A percentile compares a stretch with the other conserved stretches of the same genome.
Evolutionary conservation across 2,888 invertebrate genomes (phyloP).

Genomic region (Meandrusa payeni): DNA sequence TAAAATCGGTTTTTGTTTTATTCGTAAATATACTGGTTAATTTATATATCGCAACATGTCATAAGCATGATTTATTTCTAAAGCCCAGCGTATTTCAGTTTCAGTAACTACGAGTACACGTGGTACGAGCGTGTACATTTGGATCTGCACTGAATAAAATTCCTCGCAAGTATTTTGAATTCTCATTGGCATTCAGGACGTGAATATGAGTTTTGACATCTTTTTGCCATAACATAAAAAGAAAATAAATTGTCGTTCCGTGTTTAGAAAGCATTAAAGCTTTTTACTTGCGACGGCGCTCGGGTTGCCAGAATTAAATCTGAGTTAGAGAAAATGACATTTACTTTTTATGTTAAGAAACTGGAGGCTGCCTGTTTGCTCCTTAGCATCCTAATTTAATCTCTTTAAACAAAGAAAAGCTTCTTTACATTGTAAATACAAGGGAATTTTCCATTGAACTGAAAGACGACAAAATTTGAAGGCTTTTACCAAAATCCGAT

Average conservation of each 20-base stretch:
- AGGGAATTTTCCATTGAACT: too few species aligned
- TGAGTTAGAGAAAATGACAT: constrained; percentile 16
- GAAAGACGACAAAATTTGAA: too few species aligned
- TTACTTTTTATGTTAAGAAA: constrained; percentile 14
- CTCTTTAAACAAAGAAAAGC: constrained; percentile 8
- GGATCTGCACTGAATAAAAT: constrained; percentile 6
- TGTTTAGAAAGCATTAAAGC: constrained; percentile 23
- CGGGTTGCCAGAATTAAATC: constrained; percentile 14
- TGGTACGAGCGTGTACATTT: too few species aligned
- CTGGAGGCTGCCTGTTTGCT: constrained; percentile 10
- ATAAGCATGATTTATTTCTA: too few species aligned
- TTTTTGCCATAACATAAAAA: constrained; percentile 22
- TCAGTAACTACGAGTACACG: too few species aligned
- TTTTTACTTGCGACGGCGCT: constrained; percentile 12
- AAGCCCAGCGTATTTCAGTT: too few species aligned
- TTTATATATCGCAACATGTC: too few species aligned
- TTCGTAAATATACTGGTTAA: too few species aligned
- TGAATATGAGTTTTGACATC: constrained; percentile 22
- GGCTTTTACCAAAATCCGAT: too few species aligned
- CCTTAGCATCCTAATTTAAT: constrained; percentile 14
- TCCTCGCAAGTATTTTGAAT: constrained; percentile 8
- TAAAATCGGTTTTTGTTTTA: too few species aligned
- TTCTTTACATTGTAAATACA: constrained; percentile 7
- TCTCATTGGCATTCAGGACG: constrained; percentile 26
- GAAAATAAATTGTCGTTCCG: constrained; percentile 27